These are phyloP conservation scores for Sycophaga agraensis DNA, from an alignment of 1,140 invertebrate species.

Conservation along the genomic window DNA sequence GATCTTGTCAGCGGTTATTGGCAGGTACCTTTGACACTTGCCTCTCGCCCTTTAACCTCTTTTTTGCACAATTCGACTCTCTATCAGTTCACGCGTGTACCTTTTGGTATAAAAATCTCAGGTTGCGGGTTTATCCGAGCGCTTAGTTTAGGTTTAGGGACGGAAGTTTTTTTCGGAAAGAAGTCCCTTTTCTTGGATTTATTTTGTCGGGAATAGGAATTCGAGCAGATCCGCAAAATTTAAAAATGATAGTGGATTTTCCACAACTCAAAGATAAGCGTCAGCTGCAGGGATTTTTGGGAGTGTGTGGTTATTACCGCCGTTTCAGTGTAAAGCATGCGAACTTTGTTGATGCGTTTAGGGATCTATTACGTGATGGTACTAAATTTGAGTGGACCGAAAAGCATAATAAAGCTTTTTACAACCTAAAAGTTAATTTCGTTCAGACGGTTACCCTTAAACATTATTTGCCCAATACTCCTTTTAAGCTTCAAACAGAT, in stretches of 20 bases:
- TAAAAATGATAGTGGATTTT: conserved; percentile 25
- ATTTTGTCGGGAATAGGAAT: conserved; percentile 18
- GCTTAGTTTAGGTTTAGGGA: conserved; percentile 8
- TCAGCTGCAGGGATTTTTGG: conserved; percentile 30
- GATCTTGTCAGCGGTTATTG: neutral
- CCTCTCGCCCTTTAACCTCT: conserved; percentile 27
- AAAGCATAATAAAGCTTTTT: conserved; percentile 8
- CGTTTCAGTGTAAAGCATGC: conserved; percentile 27
- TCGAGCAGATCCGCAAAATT: conserved; percentile 9
- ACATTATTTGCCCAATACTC: conserved; percentile 15
- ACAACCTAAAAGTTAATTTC: conserved; percentile 29
- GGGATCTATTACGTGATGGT: conserved; percentile 16
- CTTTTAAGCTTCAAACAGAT: conserved; percentile 29
- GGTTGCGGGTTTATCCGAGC: conserved; percentile 14
- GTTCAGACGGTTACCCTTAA: conserved; percentile 2
- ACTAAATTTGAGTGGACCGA: conserved; percentile 13
- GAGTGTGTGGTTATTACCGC: conserved; percentile 27
- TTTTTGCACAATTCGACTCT: conserved; percentile 36
- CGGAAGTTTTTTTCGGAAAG: conserved; percentile 20
- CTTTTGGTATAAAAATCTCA: conserved; percentile 5
- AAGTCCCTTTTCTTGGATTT: conserved; percentile 31
- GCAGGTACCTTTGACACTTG: neutral
- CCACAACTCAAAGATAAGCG: conserved; percentile 23
- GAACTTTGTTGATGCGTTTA: conserved; percentile 7
- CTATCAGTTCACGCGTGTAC: conserved; percentile 20